phyloP scores from a whole-genome alignment of 2,113 vertebrate genomes.

The Otocyon megalotis region DNA sequence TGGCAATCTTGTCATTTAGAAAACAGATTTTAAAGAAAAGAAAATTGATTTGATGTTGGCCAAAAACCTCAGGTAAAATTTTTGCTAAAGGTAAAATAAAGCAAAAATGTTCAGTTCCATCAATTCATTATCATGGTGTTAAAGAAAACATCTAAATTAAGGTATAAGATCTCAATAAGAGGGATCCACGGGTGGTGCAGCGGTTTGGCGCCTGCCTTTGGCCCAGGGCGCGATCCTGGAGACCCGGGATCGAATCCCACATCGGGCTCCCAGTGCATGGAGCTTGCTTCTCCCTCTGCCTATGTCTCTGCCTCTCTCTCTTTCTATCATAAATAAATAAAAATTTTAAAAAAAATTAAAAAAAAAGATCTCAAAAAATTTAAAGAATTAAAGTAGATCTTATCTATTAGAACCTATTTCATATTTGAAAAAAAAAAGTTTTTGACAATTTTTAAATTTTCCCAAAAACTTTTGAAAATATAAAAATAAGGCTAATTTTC shows the following conservation, averaged over 20 bases:
- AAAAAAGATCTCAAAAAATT: too few relatives aligned
- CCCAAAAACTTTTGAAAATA: constrained; percentile 9
- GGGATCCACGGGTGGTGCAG: too few relatives aligned
- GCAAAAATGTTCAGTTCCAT: background rate
- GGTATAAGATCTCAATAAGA: constrained; percentile 32
- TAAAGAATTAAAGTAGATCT: background rate
- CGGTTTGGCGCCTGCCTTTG: too few relatives aligned
- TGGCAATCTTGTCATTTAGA: background rate
- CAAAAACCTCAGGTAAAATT: constrained; percentile 11
- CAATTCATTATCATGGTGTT: constrained; percentile 21
- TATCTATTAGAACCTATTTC: background rate
- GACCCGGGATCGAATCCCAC: too few relatives aligned
- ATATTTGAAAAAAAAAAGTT: constrained; percentile 26
- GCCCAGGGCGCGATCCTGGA: too few relatives aligned
- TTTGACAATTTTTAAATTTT: constrained; percentile 9
- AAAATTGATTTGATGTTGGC: background rate
- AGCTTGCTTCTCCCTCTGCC: too few relatives aligned
- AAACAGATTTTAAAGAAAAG: background rate
- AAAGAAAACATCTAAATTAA: constrained; percentile 18
- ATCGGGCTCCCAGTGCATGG: too few relatives aligned
- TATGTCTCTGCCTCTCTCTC: too few relatives aligned
- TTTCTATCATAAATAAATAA: too few relatives aligned
- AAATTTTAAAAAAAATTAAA: too few relatives aligned
- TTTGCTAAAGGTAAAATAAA: constrained; percentile 1
- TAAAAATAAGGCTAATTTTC: constrained; percentile 16